Base-by-base conservation (phyloP, 2,113 vertebrate species). In the Hyperoodon ampullatus region DNA sequence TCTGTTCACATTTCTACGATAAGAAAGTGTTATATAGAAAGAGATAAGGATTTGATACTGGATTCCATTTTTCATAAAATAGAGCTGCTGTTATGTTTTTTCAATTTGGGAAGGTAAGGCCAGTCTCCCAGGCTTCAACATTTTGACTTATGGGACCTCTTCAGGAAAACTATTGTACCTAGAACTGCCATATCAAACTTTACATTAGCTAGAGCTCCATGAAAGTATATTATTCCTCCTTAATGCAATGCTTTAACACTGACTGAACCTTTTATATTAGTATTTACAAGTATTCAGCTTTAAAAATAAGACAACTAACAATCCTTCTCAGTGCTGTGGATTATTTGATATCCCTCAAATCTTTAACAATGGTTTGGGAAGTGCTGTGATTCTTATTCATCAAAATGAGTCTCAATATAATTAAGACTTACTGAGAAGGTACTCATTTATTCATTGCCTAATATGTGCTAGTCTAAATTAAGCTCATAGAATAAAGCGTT, bases 341-440 rank as follows among this genome's bases (percentile, higher is more conserved):
- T 65, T 86, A 71, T 82, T 90, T 92, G 33, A 71, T 90, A 81
- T 53, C 47, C 33, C 44, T 78, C 23, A 83, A 61, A 72, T 68
- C 23, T 90, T 2, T 86, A 87, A 42, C 33, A 75, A 58, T 65
- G 13, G 19, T 60, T 94, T 90, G 50, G 28, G 68, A 90, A 30
- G 30, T 86, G 50, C 60, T 42, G 66, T 39, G 50, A 91, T 4
- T 85, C 28, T n/a, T 74, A 42, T 78, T 28, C 19, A 58, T 24
- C 42, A 94, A 96, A 94, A 50, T 63, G 14, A 90, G 15, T 11
- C 74, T 88, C 58, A 30, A 16, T 44, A 74, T 78, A 87, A 93
- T 80, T 75, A 42, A 70, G 8, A 80, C 47, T 55, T 68, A 82
- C 71, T 24, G 9, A 93, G 13, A 93, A 88, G 10, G 9, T 35